Percentiles rank a stretch among this genome's conserved stretches.
phyloP scores from a whole-genome alignment of 2,113 vertebrate species.

The Ailuropoda melanoleuca region DNA sequence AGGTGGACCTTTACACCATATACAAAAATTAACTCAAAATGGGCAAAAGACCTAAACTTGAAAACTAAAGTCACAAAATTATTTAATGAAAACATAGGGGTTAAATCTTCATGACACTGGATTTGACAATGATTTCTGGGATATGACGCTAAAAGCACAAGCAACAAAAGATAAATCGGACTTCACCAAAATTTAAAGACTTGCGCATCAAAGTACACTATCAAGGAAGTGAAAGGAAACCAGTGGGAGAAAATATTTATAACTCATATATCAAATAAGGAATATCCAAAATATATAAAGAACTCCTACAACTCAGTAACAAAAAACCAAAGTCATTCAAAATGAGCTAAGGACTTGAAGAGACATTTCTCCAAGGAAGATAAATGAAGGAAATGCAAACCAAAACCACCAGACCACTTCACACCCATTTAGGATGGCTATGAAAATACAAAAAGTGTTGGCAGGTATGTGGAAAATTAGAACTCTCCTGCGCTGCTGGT shows the following conservation, averaged over 20 bases:
- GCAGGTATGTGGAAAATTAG: neutral
- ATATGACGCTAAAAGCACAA: neutral
- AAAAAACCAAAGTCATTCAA: neutral
- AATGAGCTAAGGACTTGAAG: neutral
- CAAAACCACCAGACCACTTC: neutral
- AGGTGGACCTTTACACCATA: neutral
- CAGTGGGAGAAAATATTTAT: neutral
- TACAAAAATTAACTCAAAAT: neutral
- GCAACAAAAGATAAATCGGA: neutral
- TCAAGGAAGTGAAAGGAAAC: neutral
- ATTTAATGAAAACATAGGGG: neutral
- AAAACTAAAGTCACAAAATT: neutral
- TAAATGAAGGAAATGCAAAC: neutral
- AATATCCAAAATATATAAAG: neutral
- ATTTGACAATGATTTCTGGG: neutral
- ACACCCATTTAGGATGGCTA: neutral
- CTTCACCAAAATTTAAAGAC: neutral
- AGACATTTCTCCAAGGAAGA: neutral
- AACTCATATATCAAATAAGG: neutral
- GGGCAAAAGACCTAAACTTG: neutral
- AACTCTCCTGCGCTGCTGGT: neutral
- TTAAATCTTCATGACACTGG: neutral
- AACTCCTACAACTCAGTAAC: neutral
- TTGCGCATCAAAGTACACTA: neutral
- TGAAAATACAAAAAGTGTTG: neutral